phyloP scores from a whole-genome alignment of 2,888 invertebrate genomes.

The Chaitophorus viminalis region DNA sequence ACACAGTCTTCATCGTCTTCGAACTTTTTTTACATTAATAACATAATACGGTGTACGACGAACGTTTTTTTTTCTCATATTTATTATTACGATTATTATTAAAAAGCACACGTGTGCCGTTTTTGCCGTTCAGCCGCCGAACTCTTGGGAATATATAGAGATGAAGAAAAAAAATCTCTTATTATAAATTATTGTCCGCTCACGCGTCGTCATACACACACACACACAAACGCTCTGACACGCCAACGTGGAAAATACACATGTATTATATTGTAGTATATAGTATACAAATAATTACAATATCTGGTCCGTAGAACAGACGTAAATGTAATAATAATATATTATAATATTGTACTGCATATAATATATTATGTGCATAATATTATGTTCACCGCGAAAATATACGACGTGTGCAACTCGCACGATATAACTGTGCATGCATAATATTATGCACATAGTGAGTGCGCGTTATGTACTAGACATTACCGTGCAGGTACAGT shows the following conservation, averaged over 20 bases:
- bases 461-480: too few relatives aligned
- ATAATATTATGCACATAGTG: too few relatives aligned
- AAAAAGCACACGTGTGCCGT: conserved; percentile 24
- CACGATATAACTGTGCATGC: too few relatives aligned
- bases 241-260: background rate
- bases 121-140: conserved; percentile 2
- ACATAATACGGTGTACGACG: background rate
- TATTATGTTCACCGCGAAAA: too few relatives aligned
- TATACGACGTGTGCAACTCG: too few relatives aligned
- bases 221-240: background rate
- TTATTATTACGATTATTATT: background rate
- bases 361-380: too few relatives aligned
- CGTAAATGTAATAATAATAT: too few relatives aligned
- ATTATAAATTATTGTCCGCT: background rate
- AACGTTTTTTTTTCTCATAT: background rate
- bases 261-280: too few relatives aligned
- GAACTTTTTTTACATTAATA: background rate
- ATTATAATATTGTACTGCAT: too few relatives aligned
- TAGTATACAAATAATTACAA: too few relatives aligned
- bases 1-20: background rate
- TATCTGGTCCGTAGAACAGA: too few relatives aligned
- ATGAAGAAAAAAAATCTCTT: background rate
- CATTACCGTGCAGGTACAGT: too few relatives aligned
- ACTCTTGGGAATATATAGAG: background rate
- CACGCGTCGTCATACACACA: background rate